These are phyloP conservation scores for Rhagoletis zephyria DNA, from an alignment of 1,140 invertebrate species.

Conservation along the genomic window DNA sequence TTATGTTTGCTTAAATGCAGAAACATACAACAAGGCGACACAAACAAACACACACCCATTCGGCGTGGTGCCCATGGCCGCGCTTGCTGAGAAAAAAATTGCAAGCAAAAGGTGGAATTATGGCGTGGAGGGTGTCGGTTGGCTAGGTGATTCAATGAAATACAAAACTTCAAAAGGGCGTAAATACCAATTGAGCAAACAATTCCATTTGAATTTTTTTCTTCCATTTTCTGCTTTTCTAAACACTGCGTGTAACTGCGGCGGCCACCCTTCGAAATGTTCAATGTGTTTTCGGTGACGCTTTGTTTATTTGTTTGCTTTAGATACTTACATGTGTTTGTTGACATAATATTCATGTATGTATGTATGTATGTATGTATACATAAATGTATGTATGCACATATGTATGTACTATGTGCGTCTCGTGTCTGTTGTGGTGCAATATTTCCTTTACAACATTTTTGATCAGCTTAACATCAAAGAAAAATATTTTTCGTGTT, in stretches of 20 bases:
- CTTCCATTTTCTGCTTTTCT: conserved; percentile 6
- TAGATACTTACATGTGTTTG: conserved; percentile 48
- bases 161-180: conserved; percentile 49
- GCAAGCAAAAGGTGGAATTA: not conserved
- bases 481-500: too few species aligned
- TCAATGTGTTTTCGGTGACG: conserved; percentile 20
- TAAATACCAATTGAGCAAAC: conserved; percentile 45
- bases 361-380: not conserved
- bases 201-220: conserved; percentile 28
- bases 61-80: not conserved
- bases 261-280: not conserved
- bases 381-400: too few species aligned
- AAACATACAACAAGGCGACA: not conserved
- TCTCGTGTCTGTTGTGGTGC: too few species aligned
- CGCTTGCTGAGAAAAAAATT: not conserved
- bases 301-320: conserved; percentile 18
- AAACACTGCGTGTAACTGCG: not conserved
- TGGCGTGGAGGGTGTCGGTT: not conserved
- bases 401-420: too few species aligned
- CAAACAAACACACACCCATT: not conserved
- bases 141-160: conserved; percentile 48
- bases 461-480: too few species aligned
- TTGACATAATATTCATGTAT: not conserved
- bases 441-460: too few species aligned
- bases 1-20: not conserved